A percentile compares a stretch with the other conserved stretches of the same genome.
Evolutionary conservation across 2,113 vertebrate species (phyloP).

Genomic region (Malurus alboscapulatus): DNA sequence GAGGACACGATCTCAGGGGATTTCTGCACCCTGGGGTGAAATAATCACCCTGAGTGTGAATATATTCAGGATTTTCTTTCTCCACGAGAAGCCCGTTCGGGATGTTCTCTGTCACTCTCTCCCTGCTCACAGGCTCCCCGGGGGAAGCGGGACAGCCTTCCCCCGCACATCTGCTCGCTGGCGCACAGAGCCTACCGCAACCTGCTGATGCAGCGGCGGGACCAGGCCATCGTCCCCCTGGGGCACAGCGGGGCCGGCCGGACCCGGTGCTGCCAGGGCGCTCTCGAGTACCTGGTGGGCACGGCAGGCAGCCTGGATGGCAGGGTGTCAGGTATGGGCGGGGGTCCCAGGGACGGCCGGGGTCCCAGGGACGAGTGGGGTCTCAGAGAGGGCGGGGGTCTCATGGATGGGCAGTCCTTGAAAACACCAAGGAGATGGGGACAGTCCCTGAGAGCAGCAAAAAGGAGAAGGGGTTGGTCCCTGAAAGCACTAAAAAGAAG

Average conservation of each 20-base stretch:
- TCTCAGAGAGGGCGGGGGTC: not conserved
- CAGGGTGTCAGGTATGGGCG: conserved; percentile 49
- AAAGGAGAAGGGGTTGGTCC: too few species aligned
- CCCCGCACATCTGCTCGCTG: conserved; percentile 77
- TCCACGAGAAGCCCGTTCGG: not conserved
- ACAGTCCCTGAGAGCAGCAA: too few species aligned
- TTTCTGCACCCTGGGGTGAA: not conserved
- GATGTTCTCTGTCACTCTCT: not conserved
- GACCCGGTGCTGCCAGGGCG: conserved; percentile 78
- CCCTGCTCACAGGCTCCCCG: conserved; percentile 8
- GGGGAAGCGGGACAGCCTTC: conserved; percentile 51
- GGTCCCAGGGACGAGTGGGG: fast-evolving
- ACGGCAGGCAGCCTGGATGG: conserved; percentile 76
- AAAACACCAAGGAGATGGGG: too few species aligned
- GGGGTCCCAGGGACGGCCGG: fast-evolving
- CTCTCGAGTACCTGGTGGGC: conserved; percentile 81
- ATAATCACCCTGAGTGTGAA: fast-evolving
- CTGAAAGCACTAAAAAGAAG: too few species aligned
- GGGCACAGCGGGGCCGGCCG: conserved; percentile 88
- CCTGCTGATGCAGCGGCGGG: conserved; percentile 78
- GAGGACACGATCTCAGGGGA: fast-evolving
- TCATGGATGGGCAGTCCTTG: not conserved
- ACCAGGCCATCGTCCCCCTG: conserved; percentile 86
- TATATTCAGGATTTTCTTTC: not conserved
- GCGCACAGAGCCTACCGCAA: conserved; percentile 82